Base-by-base conservation (phyloP, 2,888 invertebrate species). In the Acanthosoma haemorrhoidale region DNA sequence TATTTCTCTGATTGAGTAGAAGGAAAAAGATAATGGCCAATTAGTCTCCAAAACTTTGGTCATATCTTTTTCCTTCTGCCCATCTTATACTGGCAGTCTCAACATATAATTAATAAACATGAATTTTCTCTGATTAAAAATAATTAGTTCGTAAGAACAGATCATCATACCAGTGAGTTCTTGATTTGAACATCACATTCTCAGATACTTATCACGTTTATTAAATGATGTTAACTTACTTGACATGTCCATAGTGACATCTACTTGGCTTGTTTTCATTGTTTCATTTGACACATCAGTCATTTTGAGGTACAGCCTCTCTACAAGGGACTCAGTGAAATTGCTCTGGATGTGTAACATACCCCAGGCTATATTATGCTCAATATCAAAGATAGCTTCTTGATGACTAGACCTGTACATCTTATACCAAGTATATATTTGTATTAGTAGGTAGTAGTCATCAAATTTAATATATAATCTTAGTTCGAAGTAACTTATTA, bases 261-360 rank as follows among this genome's bases (percentile, higher is more conserved):
- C 13, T 25, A 73, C 67, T 15, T 41, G 34, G 25, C 66, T 61
- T n/a, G 43, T 36, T 13, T 71, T 63, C 3, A 73, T 38, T n/a
- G 51, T 36, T 39, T 31, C 59, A 32, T 67, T 21, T 15, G 16
- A 38, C 34, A 31, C 5, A n/a, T 59, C 58, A 11, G 32, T 16
- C 16, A 68, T 71, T 4, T 39, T 36, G 25, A 51, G n/a, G 18
- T 61, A 57, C 63, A 89, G 82, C 72, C 89, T 82, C 70, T 84
- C 81, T 60, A 86, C 83, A 1, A 94, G 79, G 1, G 88, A 84
- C 8, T 81, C 81, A 0, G 93, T 89, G 79, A 92, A 96, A 81
- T 94, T 94, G 0, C 83, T 77, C 0, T 86, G 84, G 74, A 96
- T 90, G 3, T 87, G 83, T 8, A 96, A 79, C 0, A 90, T 87